phyloP scores from a whole-genome alignment of 2,888 invertebrate genomes.

The Nemurella pictetii region DNA sequence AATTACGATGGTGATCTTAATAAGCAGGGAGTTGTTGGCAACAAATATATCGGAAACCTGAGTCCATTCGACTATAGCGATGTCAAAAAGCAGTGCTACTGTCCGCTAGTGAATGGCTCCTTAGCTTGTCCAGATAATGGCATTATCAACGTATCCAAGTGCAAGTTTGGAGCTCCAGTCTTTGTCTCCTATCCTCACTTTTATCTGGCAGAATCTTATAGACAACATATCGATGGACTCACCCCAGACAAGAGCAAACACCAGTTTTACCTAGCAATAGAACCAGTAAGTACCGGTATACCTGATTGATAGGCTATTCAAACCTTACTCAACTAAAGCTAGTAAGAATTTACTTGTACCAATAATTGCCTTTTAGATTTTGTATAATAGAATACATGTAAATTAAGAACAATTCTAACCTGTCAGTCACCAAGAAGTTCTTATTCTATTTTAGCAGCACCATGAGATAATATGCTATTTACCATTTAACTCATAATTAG shows the following conservation, averaged over 20 bases:
- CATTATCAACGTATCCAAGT: constrained; percentile 71
- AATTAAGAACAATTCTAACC: no score
- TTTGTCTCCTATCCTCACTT: constrained; percentile 84
- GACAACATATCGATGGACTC: constrained; percentile 66
- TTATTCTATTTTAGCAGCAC: no score
- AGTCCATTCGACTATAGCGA: constrained; percentile 67
- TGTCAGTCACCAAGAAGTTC: no score
- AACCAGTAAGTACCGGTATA: constrained; percentile 61
- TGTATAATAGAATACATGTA: no score
- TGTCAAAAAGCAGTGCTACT: constrained; percentile 69
- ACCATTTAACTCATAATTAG: no score
- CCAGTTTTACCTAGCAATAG: constrained; percentile 66
- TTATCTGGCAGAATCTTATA: constrained; percentile 68
- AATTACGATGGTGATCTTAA: constrained; percentile 49
- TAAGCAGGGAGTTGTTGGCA: constrained; percentile 58
- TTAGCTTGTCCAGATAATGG: constrained; percentile 54
- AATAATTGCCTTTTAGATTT: background rate
- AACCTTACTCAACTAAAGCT: background rate
- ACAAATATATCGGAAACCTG: constrained; percentile 49
- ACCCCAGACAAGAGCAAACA: constrained; percentile 65
- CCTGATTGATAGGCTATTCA: no score
- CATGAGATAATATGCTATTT: no score
- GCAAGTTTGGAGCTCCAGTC: constrained; percentile 80
- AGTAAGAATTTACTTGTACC: background rate
- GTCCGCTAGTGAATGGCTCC: constrained; percentile 47